Evolutionary conservation across 30 jellyfish, hydroid and myxozoan genomes (phyloP).

Genomic region (Euphysa ruthae): DNA sequence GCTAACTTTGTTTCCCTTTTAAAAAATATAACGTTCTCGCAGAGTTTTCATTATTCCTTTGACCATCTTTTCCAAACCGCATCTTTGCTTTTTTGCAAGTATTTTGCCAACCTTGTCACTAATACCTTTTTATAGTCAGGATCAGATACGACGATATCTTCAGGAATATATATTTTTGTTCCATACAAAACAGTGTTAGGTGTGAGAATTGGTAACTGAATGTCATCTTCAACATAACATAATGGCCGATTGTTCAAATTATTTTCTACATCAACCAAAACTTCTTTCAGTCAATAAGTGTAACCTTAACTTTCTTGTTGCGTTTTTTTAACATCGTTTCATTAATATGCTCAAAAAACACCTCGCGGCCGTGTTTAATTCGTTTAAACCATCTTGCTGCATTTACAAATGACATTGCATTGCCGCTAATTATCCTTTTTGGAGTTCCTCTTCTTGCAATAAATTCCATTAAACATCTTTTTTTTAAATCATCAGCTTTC

Average conservation of each 20-base stretch:
- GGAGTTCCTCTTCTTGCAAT: conserved; percentile 71
- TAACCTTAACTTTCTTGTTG: conserved; percentile 24
- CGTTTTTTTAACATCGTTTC: conserved; percentile 28
- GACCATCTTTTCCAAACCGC: no score
- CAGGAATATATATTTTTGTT: no score
- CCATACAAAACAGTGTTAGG: conserved; percentile 24
- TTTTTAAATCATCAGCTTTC: conserved; percentile 34
- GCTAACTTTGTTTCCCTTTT: no score
- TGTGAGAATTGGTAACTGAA: conserved; percentile 10
- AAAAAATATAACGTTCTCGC: no score
- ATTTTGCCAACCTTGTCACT: no score
- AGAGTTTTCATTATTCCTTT: no score
- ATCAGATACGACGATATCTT: no score
- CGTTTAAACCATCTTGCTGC: conserved; percentile 32
- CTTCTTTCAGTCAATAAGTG: conserved; percentile 44
- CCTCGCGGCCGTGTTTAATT: conserved; percentile 53
- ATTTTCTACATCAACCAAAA: conserved; percentile 33
- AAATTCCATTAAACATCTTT: conserved; percentile 31
- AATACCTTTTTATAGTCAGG: no score
- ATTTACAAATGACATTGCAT: conserved; percentile 41
- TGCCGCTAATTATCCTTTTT: conserved; percentile 42
- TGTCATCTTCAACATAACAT: conserved; percentile 5
- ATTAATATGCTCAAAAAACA: conserved; percentile 31
- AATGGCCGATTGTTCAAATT: conserved; percentile 13
- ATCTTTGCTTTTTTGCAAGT: no score